Percentiles rank a stretch among this genome's conserved stretches.
Conservation (phyloP, 2,113 vertebrate species). For the Gallinago jamesoni region DNA sequence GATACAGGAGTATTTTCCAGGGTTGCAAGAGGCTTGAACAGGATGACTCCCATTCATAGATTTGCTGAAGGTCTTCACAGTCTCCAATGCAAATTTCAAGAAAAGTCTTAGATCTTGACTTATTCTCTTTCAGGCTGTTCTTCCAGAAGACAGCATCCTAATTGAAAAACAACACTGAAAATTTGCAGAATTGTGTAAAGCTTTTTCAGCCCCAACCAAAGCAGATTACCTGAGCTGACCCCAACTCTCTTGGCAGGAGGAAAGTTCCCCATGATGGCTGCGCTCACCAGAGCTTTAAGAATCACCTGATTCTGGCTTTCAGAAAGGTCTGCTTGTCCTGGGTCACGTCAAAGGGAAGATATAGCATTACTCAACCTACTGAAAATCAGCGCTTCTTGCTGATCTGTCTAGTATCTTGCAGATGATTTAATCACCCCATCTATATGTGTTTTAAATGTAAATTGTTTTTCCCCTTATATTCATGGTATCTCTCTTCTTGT, state of each 20-base stretch:
- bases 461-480: not conserved
- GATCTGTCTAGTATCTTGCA: not conserved
- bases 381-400: not conserved
- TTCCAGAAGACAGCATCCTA: not conserved
- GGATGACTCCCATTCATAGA: not conserved
- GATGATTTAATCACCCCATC: not conserved
- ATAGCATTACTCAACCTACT: not conserved
- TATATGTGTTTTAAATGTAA: not conserved
- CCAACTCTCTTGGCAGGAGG: not conserved
- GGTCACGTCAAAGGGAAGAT: rapidly evolving
- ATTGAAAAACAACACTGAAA: not conserved
- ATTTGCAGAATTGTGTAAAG: not conserved
- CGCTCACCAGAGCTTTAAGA: not conserved
- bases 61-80: not conserved
- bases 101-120: not conserved
- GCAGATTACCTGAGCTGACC: not conserved
- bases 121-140: not conserved
- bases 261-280: not conserved
- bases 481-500: not conserved
- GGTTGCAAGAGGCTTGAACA: not conserved
- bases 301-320: not conserved
- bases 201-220: rapidly evolving
- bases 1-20: not conserved
- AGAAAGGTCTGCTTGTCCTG: not conserved
- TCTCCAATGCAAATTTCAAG: not conserved